Base-by-base conservation (phyloP, 2,797 vertebrate genomes). In the Sylvilagus floridanus region DNA sequence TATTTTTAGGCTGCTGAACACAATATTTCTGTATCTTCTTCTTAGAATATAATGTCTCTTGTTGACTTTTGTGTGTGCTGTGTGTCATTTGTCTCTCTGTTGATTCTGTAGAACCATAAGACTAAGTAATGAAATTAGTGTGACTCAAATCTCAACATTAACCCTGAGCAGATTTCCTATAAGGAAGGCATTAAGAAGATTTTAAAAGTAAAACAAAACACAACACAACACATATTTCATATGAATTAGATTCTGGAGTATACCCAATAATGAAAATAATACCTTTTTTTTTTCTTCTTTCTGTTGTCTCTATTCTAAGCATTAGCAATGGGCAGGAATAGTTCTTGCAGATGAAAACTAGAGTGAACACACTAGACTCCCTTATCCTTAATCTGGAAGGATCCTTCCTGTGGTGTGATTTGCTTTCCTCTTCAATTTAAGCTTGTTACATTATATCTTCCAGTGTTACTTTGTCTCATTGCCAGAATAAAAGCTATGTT, bases 1-100 rank as follows among this genome's bases (percentile, higher is more conserved):
- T 97, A 93, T 97, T 97, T 72, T 52, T 87, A 78, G 79, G 60
- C 93, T 96, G 90, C 79, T 96, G 97, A 97, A 92, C 71, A 92
- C 52, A 96, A 0, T 54, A 95, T 84, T 71, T 69, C 72, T 96
- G 10, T 81, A 94, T 97, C 69, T 96, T 93, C 92, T 65, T 89
- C 62, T 95, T 30, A 82, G 77, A 95, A 83, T 5, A 5, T 47
- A 52, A 84, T 92, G 5, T 90, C 85, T 60, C 88, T 81, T 52
- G 28, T 95, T 90, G 83, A 57, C 87, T 90, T 96, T 87, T 88
- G 47, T 79, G 12, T 9, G 0, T 62, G 16, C 89, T 16, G 0
- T 2, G 1, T 94, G 68, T 87, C 65, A 47, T 97, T 94, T 95
- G 66, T 98, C 84, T 95, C 90, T 65, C 68, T 57, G 72, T 88